phyloP scores from a whole-genome alignment of 2,797 vertebrate species.

The Anguilla megastoma region DNA sequence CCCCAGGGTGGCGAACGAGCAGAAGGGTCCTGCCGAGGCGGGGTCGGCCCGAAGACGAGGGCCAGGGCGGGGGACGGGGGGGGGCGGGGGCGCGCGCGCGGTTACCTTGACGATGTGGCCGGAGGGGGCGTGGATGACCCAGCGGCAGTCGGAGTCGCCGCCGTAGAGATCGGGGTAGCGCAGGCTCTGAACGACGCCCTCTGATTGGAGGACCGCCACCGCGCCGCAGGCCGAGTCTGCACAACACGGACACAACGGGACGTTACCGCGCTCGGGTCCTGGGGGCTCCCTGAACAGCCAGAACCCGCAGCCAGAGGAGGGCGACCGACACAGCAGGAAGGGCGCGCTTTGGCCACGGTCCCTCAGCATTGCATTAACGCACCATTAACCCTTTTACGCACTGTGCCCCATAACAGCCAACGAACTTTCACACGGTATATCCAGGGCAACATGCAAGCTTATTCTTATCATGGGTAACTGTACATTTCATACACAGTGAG shows the following conservation, averaged over 20 bases:
- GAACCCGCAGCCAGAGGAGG: background rate
- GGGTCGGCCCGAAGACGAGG: slow-evolving; percentile 5
- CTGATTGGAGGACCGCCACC: slow-evolving; percentile 71
- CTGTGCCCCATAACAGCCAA: background rate
- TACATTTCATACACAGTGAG: background rate
- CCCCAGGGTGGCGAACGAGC: slow-evolving; percentile 15
- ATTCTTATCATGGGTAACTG: background rate
- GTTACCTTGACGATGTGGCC: slow-evolving; percentile 77
- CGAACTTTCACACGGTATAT: background rate
- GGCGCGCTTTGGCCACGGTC: background rate
- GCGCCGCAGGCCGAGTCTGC: slow-evolving; percentile 70
- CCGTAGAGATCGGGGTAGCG: slow-evolving; percentile 74
- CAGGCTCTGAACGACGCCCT: slow-evolving; percentile 70
- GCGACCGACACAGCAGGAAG: background rate
- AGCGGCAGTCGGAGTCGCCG: slow-evolving; percentile 68
- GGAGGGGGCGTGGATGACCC: slow-evolving; percentile 75
- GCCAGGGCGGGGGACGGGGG: no score
- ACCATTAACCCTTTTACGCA: slow-evolving; percentile 31
- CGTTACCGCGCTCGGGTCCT: slow-evolving; percentile 27
- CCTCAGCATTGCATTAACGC: slow-evolving; percentile 46
- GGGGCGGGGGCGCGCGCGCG: background rate
- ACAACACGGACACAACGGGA: slow-evolving; percentile 45
- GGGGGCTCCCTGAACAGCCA: background rate
- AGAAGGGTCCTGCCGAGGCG: background rate
- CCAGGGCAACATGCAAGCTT: background rate